Conservation (phyloP, 1,140 invertebrate species). For the Sinella curviseta region DNA sequence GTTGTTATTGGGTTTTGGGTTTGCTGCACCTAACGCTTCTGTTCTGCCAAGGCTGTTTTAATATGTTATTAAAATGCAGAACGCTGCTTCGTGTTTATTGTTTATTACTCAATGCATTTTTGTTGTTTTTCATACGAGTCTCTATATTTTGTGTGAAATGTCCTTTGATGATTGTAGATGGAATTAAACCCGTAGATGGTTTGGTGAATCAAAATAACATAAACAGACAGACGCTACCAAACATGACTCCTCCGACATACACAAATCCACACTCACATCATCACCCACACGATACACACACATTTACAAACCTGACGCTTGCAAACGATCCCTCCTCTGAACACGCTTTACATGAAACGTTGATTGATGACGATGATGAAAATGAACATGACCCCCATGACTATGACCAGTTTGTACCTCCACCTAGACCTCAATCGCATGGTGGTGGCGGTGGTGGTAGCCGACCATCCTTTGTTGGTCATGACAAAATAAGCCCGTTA, state of each 20-base stretch:
- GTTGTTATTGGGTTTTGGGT: no score
- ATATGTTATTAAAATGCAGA: no score
- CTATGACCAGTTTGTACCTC: conserved; percentile 46
- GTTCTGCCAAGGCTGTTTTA: no score
- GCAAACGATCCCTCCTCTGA: conserved; percentile 6
- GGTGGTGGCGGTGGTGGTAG: conserved; percentile 23
- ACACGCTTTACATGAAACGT: background rate
- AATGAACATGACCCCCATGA: conserved; percentile 24
- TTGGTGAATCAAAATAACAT: background rate
- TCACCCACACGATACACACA: background rate
- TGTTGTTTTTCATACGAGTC: no score
- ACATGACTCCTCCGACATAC: background rate
- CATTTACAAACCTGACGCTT: background rate
- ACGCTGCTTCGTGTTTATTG: no score
- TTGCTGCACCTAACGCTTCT: no score
- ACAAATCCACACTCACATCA: conserved; percentile 6
- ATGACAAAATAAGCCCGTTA: conserved; percentile 42
- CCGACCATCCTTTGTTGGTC: conserved; percentile 37
- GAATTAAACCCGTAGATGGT: conserved; percentile 10
- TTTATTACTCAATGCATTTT: no score
- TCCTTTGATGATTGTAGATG: no score
- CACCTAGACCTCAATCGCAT: conserved; percentile 4
- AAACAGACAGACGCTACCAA: conserved; percentile 10
- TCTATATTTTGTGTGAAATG: no score
- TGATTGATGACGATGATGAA: background rate